Base-by-base conservation (phyloP, 2,113 vertebrate genomes). In the Dolichotis patagonum region DNA sequence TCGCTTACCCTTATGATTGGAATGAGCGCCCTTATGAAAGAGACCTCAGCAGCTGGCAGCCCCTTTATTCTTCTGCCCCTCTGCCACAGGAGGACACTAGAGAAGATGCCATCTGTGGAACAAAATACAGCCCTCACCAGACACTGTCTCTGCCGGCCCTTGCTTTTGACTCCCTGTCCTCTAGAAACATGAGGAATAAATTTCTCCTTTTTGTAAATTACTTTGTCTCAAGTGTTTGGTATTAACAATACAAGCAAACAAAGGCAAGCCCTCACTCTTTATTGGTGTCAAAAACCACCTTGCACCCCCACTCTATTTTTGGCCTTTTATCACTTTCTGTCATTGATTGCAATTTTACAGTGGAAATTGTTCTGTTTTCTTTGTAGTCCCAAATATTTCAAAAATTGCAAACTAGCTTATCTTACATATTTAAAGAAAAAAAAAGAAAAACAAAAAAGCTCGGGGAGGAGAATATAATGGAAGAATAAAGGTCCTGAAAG, bases 261-360 rank as follows among this genome's bases (percentile, higher is more conserved):
- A n/a, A 69, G 9, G 35, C 20, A 93, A 87, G 6, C 1, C 24
- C 60, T 88, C 91, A 86, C 1, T 94, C n/a, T 20, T 96, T 85
- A 95, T 26, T 97, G 88, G 85, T 89, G 30, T 69, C 58, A 95
- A 90, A n/a, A 41, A 94, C 17, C 30, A 83, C 38, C 88, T 71
- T 95, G 41, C 24, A 56, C n/a, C 35, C 2, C 17, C 24, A 41
- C 28, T 41, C 22, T 56, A 35, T 35, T 88, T 78, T 86, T 49
- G 43, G 35, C 46, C 24, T 96, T 97, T 93, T 96, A 88, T 2
- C 95, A 67, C 26, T 24, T 62, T 26, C 3, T 56, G 35, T 78
- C 20, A 88, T n/a, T 2, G 69, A 62, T 95, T 90, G 90, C n/a
- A 97, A 91, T 95, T 94, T 96, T 94, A 87, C 10, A 95, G 49